These are phyloP conservation scores for Pagrus major DNA, from an alignment of 2,113 vertebrate genomes.

Conservation along the genomic window DNA sequence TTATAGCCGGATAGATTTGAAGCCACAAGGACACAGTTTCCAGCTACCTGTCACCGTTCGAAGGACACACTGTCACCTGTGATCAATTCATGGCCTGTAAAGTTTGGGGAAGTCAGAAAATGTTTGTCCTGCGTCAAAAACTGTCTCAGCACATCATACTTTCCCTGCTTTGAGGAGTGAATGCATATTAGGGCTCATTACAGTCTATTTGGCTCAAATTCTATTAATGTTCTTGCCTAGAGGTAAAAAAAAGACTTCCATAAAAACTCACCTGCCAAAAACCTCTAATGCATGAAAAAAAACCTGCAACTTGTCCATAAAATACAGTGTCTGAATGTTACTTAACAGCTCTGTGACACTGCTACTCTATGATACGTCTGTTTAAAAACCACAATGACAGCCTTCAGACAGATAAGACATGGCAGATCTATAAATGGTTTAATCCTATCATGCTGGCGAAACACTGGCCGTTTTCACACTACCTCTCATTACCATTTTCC, in stretches of 20 bases:
- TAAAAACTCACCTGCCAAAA: conserved; percentile 36
- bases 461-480: conserved; percentile 29
- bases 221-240: conserved; percentile 5
- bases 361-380: conserved; percentile 48
- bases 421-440: conserved; percentile 39
- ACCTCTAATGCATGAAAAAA: conserved; percentile 7
- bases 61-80: conserved; percentile 35
- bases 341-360: conserved; percentile 32
- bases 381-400: conserved; percentile 24
- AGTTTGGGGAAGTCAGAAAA: conserved; percentile 41
- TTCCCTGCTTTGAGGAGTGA: conserved; percentile 4
- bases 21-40: conserved; percentile 65
- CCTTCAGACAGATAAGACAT: conserved; percentile 27
- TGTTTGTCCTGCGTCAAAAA: conserved; percentile 47
- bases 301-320: conserved; percentile 45
- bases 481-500: conserved; percentile 30
- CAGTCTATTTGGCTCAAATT: conserved; percentile 40
- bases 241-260: conserved; percentile 19
- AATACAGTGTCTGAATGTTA: conserved; percentile 32
- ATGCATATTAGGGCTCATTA: conserved; percentile 31
- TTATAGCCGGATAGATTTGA: conserved; percentile 60
- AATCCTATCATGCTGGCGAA: conserved; percentile 36
- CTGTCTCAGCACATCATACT: conserved; percentile 36
- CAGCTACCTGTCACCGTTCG: conserved; percentile 43
- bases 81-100: conserved; percentile 56